Evolutionary conservation across 2,113 vertebrate genomes (phyloP), one percentile per base, ranked within the genome.

Genomic region (Saimiri boliviensis): DNA sequence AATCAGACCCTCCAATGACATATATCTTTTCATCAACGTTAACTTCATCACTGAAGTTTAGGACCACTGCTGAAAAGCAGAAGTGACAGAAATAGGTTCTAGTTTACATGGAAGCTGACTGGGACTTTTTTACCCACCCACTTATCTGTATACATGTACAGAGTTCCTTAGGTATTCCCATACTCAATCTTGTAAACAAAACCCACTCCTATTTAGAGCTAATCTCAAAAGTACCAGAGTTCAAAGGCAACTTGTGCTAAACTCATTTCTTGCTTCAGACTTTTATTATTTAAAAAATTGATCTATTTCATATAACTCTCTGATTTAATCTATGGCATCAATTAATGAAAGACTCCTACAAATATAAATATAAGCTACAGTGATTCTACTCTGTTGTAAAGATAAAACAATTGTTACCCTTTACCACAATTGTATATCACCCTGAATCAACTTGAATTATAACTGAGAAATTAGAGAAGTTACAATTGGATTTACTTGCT

Each of bases 401-500:
- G 47, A 88, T 66, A 87, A 94, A 92, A 68, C 32, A 91, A 47
- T 54, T 73, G 45, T 93, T 95, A 92, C 58, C 21, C n/a, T 94
- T 98, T 94, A 68, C n/a, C 40, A 47, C 90, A 94, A 96, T 92
- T 96, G 32, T 92, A 92, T 90, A 77, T 96, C 20, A 85, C 47
- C 56, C 27, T 27, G 14, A 86, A 97, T 94, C 94, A 97, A 87
- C 74, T 68, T 90, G 83, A 95, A 96, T 96, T 96, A 92, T 86
- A 95, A 89, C 85, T 76, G 83, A 89, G 52, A 91, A 96, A 74
- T 52, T 93, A n/a, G 73, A 79, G 94, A 97, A 89, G 84, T 92
- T 96, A 93, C 66, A 96, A 91, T 77, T 94, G 85, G 40, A 68
- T 97, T 96, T 92, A 84, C 77, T 94, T 96, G 93, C 52, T 95